Base-by-base conservation (phyloP, 2,113 vertebrate genomes). In the Tenebrosternarchus preto region DNA sequence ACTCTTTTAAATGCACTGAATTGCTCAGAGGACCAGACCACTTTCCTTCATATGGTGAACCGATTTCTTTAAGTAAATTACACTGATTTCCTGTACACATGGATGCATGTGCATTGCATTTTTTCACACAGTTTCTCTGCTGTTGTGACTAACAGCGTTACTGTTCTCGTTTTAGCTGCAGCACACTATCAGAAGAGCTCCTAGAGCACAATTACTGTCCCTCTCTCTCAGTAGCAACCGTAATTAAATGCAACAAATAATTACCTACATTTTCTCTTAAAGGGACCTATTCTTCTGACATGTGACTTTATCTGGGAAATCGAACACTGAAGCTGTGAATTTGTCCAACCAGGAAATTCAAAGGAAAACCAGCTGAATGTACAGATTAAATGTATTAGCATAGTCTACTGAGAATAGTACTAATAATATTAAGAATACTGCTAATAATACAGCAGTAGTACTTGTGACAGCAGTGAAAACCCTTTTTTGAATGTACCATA, bases 201-300 rank as follows among this genome's bases (percentile, higher is more conserved):
- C 77, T 69, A 69, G 56, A 86, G 31, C 53, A 81, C 85, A 90
- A 86, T 88, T 89, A 88, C 72, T 69, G 73, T 87, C 85, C 81
- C 75, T 84, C 78, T 81, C 70, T 78, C 55, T 80, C 80, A 80
- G 83, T 31, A 82, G 72, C 67, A 82, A 83, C 78, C 75, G 77
- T 86, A 87, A 89, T 87, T 85, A 87, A 80, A 69, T 61, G 55
- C 73, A 75, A 77, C 76, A 87, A 82, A 82, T 77, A 84, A 86
- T 79, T 81, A 80, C 84, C 82, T 78, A 84, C 84, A 80, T 87
- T 88, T 88, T 74, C 85, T 36, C 59, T 82, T 88, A 84, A 84
- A 86, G 87, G 82, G 74, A 89, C 50, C 72, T 85, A 67, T 81
- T 59, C 64, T 71, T 82, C 68, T 50, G 81, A 81, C 80, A 83